Conservation (phyloP, 2,888 invertebrate species). For the Papilio gigon region DNA sequence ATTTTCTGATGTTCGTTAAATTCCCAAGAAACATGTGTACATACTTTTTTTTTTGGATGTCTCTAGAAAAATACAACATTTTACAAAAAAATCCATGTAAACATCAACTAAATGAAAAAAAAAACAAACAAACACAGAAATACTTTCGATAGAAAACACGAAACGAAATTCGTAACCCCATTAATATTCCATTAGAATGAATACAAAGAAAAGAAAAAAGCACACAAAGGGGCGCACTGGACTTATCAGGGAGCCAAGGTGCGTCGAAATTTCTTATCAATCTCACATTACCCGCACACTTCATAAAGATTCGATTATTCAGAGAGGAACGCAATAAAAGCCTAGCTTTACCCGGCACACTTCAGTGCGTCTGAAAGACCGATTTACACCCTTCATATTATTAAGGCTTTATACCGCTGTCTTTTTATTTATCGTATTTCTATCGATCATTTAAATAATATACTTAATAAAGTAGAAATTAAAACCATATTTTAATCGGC, state of each 20-base stretch:
- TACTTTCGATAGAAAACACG: background rate
- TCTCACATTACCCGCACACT: slow-evolving; percentile 12
- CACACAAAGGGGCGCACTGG: background rate
- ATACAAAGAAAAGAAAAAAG: background rate
- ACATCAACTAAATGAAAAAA: no score
- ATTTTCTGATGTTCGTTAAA: no score
- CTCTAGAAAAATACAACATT: no score
- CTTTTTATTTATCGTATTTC: no score
- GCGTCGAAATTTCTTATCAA: slow-evolving; percentile 17
- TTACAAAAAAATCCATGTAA: no score
- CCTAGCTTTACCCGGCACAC: background rate
- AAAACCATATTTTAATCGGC: no score
- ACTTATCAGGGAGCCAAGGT: slow-evolving; percentile 11
- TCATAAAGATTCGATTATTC: slow-evolving; percentile 33
- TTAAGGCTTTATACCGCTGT: no score
- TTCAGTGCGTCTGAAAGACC: slow-evolving; percentile 25
- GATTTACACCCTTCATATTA: slow-evolving; percentile 21
- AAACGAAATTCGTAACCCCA: background rate
- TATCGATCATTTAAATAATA: no score
- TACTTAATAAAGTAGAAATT: no score
- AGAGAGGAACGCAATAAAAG: slow-evolving; percentile 27
- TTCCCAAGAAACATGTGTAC: no score
- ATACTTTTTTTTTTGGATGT: no score
- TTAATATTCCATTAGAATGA: slow-evolving; percentile 9
- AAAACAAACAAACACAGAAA: no score